Base-by-base conservation (phyloP, 2,888 invertebrate genomes). In the Argynnis bischoffii region DNA sequence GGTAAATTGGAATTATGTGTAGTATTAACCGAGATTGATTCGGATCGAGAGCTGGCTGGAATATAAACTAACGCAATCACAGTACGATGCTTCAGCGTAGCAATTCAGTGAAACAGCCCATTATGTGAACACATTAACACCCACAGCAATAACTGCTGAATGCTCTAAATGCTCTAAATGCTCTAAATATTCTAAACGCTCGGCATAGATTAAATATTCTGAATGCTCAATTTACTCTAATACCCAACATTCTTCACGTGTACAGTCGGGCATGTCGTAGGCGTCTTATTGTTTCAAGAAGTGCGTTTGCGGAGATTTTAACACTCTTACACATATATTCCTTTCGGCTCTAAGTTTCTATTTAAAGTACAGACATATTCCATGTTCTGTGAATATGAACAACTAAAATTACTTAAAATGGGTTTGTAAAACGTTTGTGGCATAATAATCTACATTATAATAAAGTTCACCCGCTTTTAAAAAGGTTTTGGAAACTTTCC, bases 31-130 rank as follows among this genome's bases (percentile, higher is more conserved):
- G 54, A 67, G 64, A 69, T 64, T 67, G 69, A 69, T 67, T 69
- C 56, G 60, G 31, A 67, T 64, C 67, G 67, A 60, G 64, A 35
- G 67, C 60, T 51, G 59, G 13, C 11, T 31, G 51, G 61, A 54
- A 60, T 67, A 69, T 67, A 67, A 70, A 67, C 67, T 69, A 64
- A 67, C 64, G 60, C 69, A 69, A 70, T 69, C 69, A 68, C 54
- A 55, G 55, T 26, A 60, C 57, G 55, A 66, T 59, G 67, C 64
- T 67, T 63, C 67, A 53, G 4, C 13, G 59, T 59, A 67, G 69
- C 71, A 69, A 73, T 73, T 79, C 77, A 73, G 70, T 70, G 66
- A 63, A 71, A 72, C 67, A 67, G 70, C 35, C 67, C 70, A 72
- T 72, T 70, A 72, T 63, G 66, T 69, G 66, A 64, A 70, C 60